Conservation (phyloP, 2,888 invertebrate species). For the Drosophila imparisetae region DNA sequence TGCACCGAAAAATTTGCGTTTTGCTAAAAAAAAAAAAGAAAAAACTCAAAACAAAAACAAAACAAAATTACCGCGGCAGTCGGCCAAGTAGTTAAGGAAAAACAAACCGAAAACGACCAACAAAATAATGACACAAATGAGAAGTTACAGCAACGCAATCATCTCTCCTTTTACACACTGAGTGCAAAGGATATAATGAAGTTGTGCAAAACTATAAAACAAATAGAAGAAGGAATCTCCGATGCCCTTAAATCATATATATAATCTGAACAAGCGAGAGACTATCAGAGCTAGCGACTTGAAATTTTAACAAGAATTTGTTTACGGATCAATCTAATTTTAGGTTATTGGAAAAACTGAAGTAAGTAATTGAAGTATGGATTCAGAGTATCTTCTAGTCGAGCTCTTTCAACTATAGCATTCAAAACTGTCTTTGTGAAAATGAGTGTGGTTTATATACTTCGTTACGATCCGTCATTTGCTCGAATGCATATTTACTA, state of each 20-base stretch:
- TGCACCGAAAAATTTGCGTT: slow-evolving; percentile 77
- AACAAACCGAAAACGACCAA: slow-evolving; percentile 43
- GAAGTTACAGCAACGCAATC: slow-evolving; percentile 65
- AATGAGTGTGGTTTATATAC: not conserved
- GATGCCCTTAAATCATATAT: not conserved
- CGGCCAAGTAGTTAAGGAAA: slow-evolving; percentile 52
- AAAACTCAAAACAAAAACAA: slow-evolving; percentile 15
- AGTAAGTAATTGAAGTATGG: not conserved
- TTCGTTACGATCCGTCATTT: not conserved
- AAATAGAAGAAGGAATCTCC: not conserved
- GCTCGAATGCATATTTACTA: not conserved
- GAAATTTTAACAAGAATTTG: not conserved
- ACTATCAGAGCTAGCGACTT: not conserved
- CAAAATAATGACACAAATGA: slow-evolving; percentile 67
- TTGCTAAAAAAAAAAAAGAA: slow-evolving; percentile 24
- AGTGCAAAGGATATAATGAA: not conserved
- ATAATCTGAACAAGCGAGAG: not conserved
- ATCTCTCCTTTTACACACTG: slow-evolving; percentile 6
- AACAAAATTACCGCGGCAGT: slow-evolving; percentile 33
- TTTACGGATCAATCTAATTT: not conserved
- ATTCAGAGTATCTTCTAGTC: not conserved
- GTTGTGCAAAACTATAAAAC: not conserved
- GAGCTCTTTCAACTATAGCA: not conserved
- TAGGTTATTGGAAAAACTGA: not conserved
- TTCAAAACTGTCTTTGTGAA: slow-evolving; percentile 7